phyloP scores from a whole-genome alignment of 2,797 vertebrate species.

The Parotocinclus haroldoi region DNA sequence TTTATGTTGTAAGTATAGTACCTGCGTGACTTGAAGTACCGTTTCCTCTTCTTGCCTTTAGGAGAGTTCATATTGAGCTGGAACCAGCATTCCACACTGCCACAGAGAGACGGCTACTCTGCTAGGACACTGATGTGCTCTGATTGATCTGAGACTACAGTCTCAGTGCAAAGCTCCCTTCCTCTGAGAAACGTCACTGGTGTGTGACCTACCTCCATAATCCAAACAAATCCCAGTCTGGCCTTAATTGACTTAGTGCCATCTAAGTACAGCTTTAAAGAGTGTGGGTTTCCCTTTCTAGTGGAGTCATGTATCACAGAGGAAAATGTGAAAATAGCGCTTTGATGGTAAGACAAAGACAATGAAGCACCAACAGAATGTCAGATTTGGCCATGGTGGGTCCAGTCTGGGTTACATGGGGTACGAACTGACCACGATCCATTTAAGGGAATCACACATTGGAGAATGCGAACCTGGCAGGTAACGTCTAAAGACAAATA shows the following conservation, averaged over 20 bases:
- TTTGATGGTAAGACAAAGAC: too few relatives aligned
- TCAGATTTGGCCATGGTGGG: too few relatives aligned
- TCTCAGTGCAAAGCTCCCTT: constrained; percentile 16
- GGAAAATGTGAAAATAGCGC: not conserved
- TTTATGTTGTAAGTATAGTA: constrained; percentile 48
- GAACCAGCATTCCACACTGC: constrained; percentile 62
- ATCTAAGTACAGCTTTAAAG: constrained; percentile 8
- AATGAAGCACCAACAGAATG: too few relatives aligned
- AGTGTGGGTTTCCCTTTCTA: constrained; percentile 9
- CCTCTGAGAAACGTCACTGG: constrained; percentile 41
- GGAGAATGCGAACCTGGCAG: not conserved
- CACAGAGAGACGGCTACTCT: constrained; percentile 10
- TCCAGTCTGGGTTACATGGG: too few relatives aligned
- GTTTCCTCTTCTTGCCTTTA: constrained; percentile 72
- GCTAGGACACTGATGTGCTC: not conserved
- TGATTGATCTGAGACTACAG: not conserved
- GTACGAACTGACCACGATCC: too few relatives aligned
- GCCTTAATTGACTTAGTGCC: constrained; percentile 19
- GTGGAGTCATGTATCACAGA: not conserved
- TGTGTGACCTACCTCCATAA: constrained; percentile 43
- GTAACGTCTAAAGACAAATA: not conserved
- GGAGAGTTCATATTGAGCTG: constrained; percentile 44
- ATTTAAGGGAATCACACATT: too few relatives aligned
- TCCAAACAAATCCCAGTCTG: constrained; percentile 46
- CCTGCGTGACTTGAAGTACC: constrained; percentile 81